These are phyloP conservation scores for Acleris literana DNA, from an alignment of 2,888 invertebrate genomes.

Conservation along the genomic window DNA sequence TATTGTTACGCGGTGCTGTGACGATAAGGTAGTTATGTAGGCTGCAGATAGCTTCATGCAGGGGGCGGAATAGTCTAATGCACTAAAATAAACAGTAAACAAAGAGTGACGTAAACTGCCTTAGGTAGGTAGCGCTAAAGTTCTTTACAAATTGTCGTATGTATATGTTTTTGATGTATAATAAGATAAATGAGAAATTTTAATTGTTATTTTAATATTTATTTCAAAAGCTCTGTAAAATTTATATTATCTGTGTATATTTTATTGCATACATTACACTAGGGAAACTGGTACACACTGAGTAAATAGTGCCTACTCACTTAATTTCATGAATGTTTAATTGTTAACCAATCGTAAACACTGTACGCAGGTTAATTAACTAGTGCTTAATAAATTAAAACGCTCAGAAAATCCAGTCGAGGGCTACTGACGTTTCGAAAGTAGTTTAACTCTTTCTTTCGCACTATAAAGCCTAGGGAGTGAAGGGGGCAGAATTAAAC, in stretches of 20 bases:
- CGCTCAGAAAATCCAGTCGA: neutral
- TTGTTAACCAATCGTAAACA: conserved; percentile 4
- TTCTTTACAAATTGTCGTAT: too few relatives aligned
- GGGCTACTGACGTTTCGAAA: conserved; percentile 4
- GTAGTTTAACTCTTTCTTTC: neutral
- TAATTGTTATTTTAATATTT: too few relatives aligned
- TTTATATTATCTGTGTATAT: too few relatives aligned
- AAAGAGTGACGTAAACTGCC: neutral
- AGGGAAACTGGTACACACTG: too few relatives aligned
- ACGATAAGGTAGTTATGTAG: conserved; percentile 58
- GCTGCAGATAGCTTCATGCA: conserved; percentile 23
- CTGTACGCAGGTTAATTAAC: neutral
- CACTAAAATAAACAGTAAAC: conserved; percentile 14
- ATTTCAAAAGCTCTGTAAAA: too few relatives aligned
- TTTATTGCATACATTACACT: too few relatives aligned
- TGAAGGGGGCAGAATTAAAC: neutral
- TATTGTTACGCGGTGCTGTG: conserved; percentile 69
- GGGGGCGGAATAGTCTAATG: conserved; percentile 21
- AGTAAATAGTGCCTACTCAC: neutral
- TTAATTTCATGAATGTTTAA: neutral
- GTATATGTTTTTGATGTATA: too few relatives aligned
- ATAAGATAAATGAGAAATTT: too few relatives aligned
- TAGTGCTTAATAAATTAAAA: conserved; percentile 17
- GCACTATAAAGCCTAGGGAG: neutral
- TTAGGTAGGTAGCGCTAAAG: neutral